Evolutionary conservation across 1,140 invertebrate genomes (phyloP).

Genomic region (Laupala kohalensis): DNA sequence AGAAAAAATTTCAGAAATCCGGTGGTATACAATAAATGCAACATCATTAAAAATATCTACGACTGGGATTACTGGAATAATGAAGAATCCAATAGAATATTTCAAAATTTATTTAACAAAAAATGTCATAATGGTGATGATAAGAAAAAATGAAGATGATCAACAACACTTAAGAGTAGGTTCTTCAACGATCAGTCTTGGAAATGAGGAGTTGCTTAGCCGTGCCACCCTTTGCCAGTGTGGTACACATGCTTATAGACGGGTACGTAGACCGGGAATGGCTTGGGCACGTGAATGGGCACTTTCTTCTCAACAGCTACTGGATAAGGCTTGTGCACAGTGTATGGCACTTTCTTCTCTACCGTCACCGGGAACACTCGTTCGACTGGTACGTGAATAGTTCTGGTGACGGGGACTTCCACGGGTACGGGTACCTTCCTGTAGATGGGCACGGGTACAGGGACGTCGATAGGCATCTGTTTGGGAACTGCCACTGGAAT

Average conservation of each 20-base stretch:
- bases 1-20: too few relatives aligned
- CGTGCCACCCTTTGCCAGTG: background rate
- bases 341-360: background rate
- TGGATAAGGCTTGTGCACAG: background rate
- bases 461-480: background rate
- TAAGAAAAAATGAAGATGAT: background rate
- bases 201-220: background rate
- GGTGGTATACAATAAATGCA: too few relatives aligned
- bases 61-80: too few relatives aligned
- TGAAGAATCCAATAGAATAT: too few relatives aligned
- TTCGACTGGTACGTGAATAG: background rate
- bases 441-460: background rate
- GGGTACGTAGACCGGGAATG: background rate
- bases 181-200: too few relatives aligned
- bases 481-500: constrained; percentile 3
- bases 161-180: too few relatives aligned
- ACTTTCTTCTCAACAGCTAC: background rate
- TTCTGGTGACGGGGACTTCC: background rate
- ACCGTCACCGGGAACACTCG: background rate
- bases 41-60: too few relatives aligned
- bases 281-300: background rate
- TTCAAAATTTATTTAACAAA: too few relatives aligned
- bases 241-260: background rate
- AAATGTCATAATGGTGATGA: too few relatives aligned
- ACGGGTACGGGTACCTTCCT: background rate